Base-by-base conservation (phyloP, 2,797 vertebrate genomes). In the Etheostoma perlongum region DNA sequence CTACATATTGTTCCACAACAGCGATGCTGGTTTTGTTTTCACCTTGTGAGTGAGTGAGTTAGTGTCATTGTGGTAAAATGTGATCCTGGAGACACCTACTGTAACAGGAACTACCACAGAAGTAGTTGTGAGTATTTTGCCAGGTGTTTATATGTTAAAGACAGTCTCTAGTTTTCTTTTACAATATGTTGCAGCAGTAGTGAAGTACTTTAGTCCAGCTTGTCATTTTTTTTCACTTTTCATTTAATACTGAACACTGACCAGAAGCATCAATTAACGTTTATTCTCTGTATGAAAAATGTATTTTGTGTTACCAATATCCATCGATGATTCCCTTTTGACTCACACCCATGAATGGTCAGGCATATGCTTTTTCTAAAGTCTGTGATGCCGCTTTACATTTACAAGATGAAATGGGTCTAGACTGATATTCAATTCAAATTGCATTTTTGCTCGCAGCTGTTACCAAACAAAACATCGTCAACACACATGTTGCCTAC, bases 381-480 rank as follows among this genome's bases (percentile, higher is more conserved):
- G 14, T 5, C 16, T 68, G 12, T n/a, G 48, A 40, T 42, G 4
- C 15, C 36, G 2, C 4, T 19, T 42, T 16, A n/a, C 27, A 36
- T 14, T 46, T 66, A 21, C 23, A 47, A 46, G 30, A 30, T 30
- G 5, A 30, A 30, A 30, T 30, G 30, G 30, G 30, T 30, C 30
- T 30, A 30, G 30, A 33, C 15, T 2, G 30, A 12, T 5, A 0
- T 36, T 42, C 9, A n/a, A 14, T 63, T 63, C 23, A 68, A 69
- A 59, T 30, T 6, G 27, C 23, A 40, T 36, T 46, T 40, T 51
- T 12, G n/a, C 16, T 18, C 5, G 0, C 8, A 47, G 16, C 4
- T 59, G 62, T 57, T 52, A 44, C 23, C 47, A 46, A 16, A 59
- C 13, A 53, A 67, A 59, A 42, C 52, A 40, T 4, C 52, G 36